Conservation (phyloP, 1,140 invertebrate genomes). For the Eumeta japonica region DNA sequence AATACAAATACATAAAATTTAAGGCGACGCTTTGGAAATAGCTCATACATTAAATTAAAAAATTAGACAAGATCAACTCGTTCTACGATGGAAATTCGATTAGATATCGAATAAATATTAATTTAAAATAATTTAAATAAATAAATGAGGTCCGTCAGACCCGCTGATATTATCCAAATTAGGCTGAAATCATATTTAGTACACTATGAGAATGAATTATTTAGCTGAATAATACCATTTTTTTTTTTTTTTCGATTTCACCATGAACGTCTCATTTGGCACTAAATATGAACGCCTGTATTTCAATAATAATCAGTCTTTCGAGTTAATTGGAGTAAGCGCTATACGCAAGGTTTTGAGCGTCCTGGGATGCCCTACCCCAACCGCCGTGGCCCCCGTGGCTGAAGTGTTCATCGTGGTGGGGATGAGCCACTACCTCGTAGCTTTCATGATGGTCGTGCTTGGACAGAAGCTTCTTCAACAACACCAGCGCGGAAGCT, state of each 20-base stretch:
- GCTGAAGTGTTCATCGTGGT: conserved; percentile 60
- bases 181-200: no score
- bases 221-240: no score
- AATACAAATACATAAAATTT: not conserved
- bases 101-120: not conserved
- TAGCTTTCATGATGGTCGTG: conserved; percentile 67
- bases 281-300: not conserved
- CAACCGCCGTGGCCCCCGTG: conserved; percentile 44
- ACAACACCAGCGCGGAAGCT: conserved; percentile 69
- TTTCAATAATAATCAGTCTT: not conserved
- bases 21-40: conserved; percentile 14
- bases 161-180: no score
- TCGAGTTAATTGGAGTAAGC: conserved; percentile 43
- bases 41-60: conserved; percentile 7
- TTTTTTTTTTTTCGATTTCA: no score
- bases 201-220: conserved; percentile 10
- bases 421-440: conserved; percentile 71
- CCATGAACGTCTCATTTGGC: not conserved
- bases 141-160: conserved; percentile 50
- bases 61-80: conserved; percentile 27
- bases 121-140: conserved; percentile 35
- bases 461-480: conserved; percentile 78
- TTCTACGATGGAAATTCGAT: conserved; percentile 8
- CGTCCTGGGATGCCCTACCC: conserved; percentile 43
- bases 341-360: conserved; percentile 44